Evolutionary conservation across 2,797 vertebrate species (phyloP).

Genomic region (Graptemys geographica): DNA sequence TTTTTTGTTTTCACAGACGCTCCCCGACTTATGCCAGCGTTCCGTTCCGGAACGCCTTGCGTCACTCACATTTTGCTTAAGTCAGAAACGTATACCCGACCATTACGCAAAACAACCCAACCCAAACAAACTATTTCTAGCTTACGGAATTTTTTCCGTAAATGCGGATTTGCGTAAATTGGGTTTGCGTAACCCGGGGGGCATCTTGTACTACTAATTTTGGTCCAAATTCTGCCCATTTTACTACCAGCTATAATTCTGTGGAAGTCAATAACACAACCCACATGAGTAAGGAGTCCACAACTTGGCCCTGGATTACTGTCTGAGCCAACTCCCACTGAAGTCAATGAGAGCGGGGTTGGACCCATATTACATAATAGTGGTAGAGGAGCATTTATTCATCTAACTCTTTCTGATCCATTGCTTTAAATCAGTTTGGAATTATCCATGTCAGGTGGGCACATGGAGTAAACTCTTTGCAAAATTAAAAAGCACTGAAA

Average conservation of each 20-base stretch:
- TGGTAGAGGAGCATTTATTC: constrained; percentile 51
- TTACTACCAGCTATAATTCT: constrained; percentile 47
- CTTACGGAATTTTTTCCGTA: too few species aligned
- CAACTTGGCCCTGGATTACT: constrained; percentile 48
- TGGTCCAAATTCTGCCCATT: constrained; percentile 59
- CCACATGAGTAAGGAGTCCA: constrained; percentile 35
- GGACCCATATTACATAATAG: constrained; percentile 48
- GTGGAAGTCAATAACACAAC: neutral
- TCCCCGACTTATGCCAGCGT: too few species aligned
- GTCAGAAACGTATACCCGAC: too few species aligned
- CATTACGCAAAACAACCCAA: too few species aligned
- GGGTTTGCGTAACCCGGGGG: too few species aligned
- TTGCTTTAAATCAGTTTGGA: constrained; percentile 40
- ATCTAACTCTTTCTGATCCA: constrained; percentile 51
- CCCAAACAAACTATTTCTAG: too few species aligned
- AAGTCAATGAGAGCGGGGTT: constrained; percentile 26
- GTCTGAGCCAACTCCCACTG: constrained; percentile 60
- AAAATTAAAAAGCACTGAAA: constrained; percentile 55
- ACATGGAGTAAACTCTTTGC: constrained; percentile 15
- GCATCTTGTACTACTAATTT: constrained; percentile 25
- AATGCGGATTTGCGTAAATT: too few species aligned
- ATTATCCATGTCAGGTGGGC: constrained; percentile 37
- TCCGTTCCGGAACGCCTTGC: too few species aligned
- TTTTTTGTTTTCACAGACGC: neutral
- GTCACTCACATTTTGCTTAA: too few species aligned